These are phyloP conservation scores for Carettochelys insculpta DNA, from an alignment of 2,113 vertebrate genomes.

Conservation along the genomic window DNA sequence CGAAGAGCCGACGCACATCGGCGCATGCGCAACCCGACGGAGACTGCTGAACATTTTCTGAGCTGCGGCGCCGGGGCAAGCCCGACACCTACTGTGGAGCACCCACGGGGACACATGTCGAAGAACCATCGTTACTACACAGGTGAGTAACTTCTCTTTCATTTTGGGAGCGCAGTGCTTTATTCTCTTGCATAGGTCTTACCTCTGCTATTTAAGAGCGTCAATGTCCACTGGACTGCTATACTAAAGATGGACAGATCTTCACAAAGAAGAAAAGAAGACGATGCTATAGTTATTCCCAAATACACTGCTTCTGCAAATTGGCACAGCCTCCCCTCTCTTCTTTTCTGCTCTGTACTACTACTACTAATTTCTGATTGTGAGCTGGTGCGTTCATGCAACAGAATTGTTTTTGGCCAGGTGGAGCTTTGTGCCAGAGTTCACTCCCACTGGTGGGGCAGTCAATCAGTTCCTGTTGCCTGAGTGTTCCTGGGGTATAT, in stretches of 20 bases:
- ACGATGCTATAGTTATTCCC: background rate
- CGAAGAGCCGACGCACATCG: no score
- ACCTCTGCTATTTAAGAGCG: background rate
- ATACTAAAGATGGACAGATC: background rate
- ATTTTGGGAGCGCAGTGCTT: background rate
- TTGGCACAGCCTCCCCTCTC: background rate
- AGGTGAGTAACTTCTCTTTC: no score
- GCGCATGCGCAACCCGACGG: no score
- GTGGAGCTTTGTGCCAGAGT: background rate
- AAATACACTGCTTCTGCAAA: background rate
- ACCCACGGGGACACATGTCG: no score
- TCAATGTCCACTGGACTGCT: background rate
- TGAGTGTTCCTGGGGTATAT: background rate
- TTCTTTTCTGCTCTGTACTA: background rate
- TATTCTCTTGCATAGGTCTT: background rate
- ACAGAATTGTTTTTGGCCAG: background rate
- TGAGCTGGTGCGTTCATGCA: background rate
- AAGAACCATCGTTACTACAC: no score
- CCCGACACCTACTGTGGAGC: no score
- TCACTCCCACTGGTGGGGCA: background rate
- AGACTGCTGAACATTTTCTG: no score
- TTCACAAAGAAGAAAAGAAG: background rate
- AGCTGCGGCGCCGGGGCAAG: no score
- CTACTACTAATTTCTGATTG: background rate
- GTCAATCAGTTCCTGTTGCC: background rate